phyloP scores from a whole-genome alignment of 2,113 vertebrate species.

The Trematomus loennbergii region DNA sequence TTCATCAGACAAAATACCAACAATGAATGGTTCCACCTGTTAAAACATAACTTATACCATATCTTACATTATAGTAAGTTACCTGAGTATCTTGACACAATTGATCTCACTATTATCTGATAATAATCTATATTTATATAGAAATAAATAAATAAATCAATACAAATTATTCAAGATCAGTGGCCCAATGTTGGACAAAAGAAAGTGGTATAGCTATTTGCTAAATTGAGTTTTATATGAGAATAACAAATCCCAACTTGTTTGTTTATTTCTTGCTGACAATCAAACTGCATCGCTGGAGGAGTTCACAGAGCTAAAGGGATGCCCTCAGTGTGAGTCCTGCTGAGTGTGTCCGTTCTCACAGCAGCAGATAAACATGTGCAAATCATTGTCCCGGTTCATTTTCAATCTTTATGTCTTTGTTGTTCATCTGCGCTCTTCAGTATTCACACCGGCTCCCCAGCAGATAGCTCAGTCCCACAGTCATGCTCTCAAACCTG shows the following conservation, averaged over 20 bases:
- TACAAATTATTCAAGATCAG: background rate
- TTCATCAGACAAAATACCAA: background rate
- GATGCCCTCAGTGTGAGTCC: conserved; percentile 8
- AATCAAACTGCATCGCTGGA: background rate
- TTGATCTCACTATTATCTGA: background rate
- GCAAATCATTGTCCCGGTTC: background rate
- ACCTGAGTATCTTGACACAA: background rate
- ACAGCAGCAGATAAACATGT: background rate
- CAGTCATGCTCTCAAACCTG: background rate
- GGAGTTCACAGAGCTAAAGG: background rate
- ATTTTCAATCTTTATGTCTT: background rate
- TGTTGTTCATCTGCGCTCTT: background rate
- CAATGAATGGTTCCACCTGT: background rate
- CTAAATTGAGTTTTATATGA: background rate
- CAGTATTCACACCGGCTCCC: conserved; percentile 25
- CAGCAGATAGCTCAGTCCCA: conserved; percentile 66
- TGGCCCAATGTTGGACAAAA: background rate
- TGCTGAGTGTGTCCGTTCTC: conserved; percentile 39
- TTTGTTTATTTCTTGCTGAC: background rate
- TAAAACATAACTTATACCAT: background rate
- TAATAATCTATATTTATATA: background rate
- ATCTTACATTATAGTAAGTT: background rate
- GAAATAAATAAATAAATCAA: background rate
- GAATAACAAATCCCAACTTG: background rate
- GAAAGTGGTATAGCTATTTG: background rate